Evolutionary conservation across 2,888 invertebrate genomes (phyloP), one percentile per base, ranked within the genome.

Genomic region (Drosophila acutilabella): DNA sequence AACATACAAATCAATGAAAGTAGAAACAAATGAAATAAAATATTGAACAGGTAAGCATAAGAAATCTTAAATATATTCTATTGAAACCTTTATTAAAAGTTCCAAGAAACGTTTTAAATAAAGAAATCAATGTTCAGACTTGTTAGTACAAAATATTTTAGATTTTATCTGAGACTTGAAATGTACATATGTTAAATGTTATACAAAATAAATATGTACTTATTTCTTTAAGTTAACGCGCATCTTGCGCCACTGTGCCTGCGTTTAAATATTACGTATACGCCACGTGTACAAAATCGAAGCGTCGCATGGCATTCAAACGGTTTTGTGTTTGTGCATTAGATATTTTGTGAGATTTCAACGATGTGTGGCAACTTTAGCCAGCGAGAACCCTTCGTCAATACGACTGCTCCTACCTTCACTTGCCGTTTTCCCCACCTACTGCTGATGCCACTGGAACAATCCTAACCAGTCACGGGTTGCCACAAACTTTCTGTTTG

Each of bases 401-500:
- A 67, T 67, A 38, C 54, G 42, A 64, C 38, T 66, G 38, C 18
- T 40, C 41, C 42, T 14, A 16, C 16, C 36, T 18, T 51, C 11
- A 4, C 45, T 10, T 6, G 33, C 33, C 33, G 11, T 26, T 26
- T 7, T 7, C 10, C 11, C 33, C 33, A 40, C 16, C 26, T 1
- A 14, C 50, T 16, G 20, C 56, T 50, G 51, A 23, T 42, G 14
- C 48, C 41, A 38, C 61, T 52, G 64, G 20, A 36, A 59, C 74
- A 59, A 70, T 83, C 84, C 87, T 80, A 81, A 68, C 83, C 83
- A 72, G 66, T 56, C 75, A 71, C 59, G 48, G 53, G 58, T 38
- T 67, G 79, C 76, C 76, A 64, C 77, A 78, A 80, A 83, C 83
- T 85, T 85, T 88, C 83, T 86, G 81, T 86, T 86, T 86, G 88